These are phyloP conservation scores for Luperina nickerlii DNA, from an alignment of 2,888 invertebrate species.

Conservation along the genomic window DNA sequence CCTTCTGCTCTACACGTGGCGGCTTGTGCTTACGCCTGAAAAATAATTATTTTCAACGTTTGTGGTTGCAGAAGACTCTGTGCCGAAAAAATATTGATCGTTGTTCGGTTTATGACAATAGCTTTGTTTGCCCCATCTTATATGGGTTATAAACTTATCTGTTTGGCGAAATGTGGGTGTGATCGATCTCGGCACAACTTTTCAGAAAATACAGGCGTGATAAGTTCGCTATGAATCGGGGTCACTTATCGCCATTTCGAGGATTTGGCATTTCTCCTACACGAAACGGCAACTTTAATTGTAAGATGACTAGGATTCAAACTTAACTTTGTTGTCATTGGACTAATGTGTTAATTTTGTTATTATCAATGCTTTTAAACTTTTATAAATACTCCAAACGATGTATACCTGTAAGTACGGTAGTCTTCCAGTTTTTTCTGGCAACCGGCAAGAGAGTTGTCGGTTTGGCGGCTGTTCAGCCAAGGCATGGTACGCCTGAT, in stretches of 20 bases:
- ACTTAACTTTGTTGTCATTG: background rate
- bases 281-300: background rate
- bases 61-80: background rate
- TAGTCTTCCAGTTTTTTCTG: slow-evolving; percentile 99
- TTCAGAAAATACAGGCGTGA: background rate
- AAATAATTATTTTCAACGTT: background rate
- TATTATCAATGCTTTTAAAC: background rate
- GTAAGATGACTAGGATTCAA: slow-evolving; percentile 5
- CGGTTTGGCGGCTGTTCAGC: slow-evolving; percentile 98
- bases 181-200: background rate
- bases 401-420: slow-evolving; percentile 95
- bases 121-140: background rate
- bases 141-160: background rate
- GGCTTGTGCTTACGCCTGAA: slow-evolving; percentile 98
- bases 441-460: slow-evolving; percentile 99
- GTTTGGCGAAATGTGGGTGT: background rate
- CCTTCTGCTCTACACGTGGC: slow-evolving; percentile 99
- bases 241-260: slow-evolving; percentile 6
- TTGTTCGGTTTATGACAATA: background rate
- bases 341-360: background rate
- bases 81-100: too few species aligned
- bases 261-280: background rate
- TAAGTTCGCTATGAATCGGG: background rate
- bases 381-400: background rate
- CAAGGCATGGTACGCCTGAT: slow-evolving; percentile 99